Conservation (phyloP, 2,888 invertebrate genomes). For the Brachylomia viminalis region DNA sequence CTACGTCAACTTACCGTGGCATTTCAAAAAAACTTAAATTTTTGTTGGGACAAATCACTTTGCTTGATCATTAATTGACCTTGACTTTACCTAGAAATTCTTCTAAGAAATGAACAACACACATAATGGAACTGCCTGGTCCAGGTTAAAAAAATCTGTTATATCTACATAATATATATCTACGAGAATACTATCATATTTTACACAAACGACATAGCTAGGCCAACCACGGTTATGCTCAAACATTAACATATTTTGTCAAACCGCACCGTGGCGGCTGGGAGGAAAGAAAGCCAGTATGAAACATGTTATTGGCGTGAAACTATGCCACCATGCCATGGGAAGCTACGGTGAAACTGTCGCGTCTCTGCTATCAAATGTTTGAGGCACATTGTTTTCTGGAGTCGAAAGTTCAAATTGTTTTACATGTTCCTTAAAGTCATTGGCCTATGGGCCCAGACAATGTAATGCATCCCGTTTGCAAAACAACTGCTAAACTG, state of each 20-base stretch:
- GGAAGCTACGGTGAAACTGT: constrained; percentile 62
- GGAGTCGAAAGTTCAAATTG: not conserved
- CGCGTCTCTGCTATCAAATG: constrained; percentile 37
- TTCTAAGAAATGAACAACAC: not conserved
- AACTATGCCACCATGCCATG: constrained; percentile 55
- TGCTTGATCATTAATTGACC: not conserved
- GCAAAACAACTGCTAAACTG: not conserved
- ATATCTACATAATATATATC: not conserved
- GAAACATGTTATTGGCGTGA: constrained; percentile 64
- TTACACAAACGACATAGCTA: not conserved
- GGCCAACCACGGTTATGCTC: constrained; percentile 15
- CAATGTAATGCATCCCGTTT: no score
- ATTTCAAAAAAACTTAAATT: no score
- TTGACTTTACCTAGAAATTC: not conserved
- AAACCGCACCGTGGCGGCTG: constrained; percentile 48
- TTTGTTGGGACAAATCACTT: not conserved
- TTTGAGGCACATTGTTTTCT: constrained; percentile 17
- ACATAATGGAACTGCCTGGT: not conserved
- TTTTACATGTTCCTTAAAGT: not conserved
- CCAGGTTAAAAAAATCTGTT: no score
- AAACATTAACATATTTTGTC: constrained; percentile 53
- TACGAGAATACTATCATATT: not conserved
- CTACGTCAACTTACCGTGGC: not conserved
- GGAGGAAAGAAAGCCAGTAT: constrained; percentile 59
- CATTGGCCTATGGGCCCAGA: not conserved